Evolutionary conservation across 2,113 vertebrate species (phyloP), one percentile per base, ranked within the genome.

Genomic region (Saccopteryx leptura): DNA sequence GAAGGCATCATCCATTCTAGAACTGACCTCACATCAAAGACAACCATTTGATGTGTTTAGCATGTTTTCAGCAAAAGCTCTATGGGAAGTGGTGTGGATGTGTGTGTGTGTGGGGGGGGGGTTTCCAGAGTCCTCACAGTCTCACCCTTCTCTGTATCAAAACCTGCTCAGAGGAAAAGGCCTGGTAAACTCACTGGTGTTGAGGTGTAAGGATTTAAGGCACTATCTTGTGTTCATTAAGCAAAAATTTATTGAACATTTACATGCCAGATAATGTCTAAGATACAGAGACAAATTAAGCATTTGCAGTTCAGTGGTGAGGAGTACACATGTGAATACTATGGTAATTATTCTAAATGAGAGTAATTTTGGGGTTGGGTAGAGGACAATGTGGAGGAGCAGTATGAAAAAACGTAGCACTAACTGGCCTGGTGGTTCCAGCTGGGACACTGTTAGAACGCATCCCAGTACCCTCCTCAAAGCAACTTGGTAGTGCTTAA

Each of bases 51-150:
- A 28, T 46, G 52, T n/a, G 3, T 66, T 39, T 39, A 7, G 33
- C 7, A 5, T 18, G 6, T 95, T 76, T 75, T 75, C 71, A 52
- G 81, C 65, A 39, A 39, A 39, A 39, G 33, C 18, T 24, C 23
- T 11, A 1, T 9, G 39, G 28, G 58, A 39, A 28, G 17, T 33
- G 31, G 31, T 31, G 24, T 61, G 21, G 31, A 18, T 1, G 2
- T 14, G 4, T 10, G 39, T 78, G 50, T 78, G 58, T 5, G 58
- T 9, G 48, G 18, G 13, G 4, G 5, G 33, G 5, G 5, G 12
- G 0, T 1, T n/a, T 12, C 24, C 33, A 9, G 26, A 1, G 12
- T 5, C 18, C 54, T 78, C 26, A 71, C 5, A 3, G 24, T 46
- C 28, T 58, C 21, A 14, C 82, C n/a, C n/a, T 92, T 85, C 24